phyloP scores from a whole-genome alignment of 2,888 invertebrate species.

The Drosophila greeni region DNA sequence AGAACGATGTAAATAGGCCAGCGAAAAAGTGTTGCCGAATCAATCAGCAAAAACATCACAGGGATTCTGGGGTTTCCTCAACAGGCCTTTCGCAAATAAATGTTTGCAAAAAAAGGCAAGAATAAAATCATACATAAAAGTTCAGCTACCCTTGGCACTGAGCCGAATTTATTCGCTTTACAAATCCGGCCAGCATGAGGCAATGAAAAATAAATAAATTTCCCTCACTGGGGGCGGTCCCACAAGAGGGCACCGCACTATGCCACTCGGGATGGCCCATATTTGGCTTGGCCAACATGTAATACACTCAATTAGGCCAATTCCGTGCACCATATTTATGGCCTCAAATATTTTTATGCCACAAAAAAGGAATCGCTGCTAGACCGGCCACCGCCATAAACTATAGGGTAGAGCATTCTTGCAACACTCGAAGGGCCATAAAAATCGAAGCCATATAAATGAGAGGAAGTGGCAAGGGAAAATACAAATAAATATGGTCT shows the following conservation, averaged over 20 bases:
- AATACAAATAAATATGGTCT: constrained; percentile 34
- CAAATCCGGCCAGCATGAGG: constrained; percentile 55
- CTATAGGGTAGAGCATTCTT: constrained; percentile 42
- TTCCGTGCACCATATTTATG: constrained; percentile 62
- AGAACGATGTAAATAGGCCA: constrained; percentile 13
- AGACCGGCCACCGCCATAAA: constrained; percentile 51
- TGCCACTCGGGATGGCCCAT: constrained; percentile 17
- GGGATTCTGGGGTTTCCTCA: constrained; percentile 9
- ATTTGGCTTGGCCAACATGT: constrained; percentile 45
- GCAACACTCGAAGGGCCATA: constrained; percentile 47
- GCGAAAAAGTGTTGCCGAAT: constrained; percentile 16
- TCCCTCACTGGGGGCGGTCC: constrained; percentile 25
- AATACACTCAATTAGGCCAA: constrained; percentile 68
- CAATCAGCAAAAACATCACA: constrained; percentile 29
- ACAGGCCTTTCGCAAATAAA: constrained; percentile 28
- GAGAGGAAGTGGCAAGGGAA: constrained; percentile 31
- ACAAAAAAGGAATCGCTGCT: constrained; percentile 26
- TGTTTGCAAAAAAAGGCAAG: constrained; percentile 7
- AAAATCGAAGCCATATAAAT: constrained; percentile 69
- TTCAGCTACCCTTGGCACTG: constrained; percentile 21
- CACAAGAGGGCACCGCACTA: constrained; percentile 18
- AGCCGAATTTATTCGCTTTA: constrained; percentile 54
- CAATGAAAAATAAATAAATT: constrained; percentile 55
- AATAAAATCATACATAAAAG: constrained; percentile 23
- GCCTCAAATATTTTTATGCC: constrained; percentile 65